These are phyloP conservation scores for Serilophus lunatus DNA, from an alignment of 2,113 vertebrate genomes.

Conservation along the genomic window DNA sequence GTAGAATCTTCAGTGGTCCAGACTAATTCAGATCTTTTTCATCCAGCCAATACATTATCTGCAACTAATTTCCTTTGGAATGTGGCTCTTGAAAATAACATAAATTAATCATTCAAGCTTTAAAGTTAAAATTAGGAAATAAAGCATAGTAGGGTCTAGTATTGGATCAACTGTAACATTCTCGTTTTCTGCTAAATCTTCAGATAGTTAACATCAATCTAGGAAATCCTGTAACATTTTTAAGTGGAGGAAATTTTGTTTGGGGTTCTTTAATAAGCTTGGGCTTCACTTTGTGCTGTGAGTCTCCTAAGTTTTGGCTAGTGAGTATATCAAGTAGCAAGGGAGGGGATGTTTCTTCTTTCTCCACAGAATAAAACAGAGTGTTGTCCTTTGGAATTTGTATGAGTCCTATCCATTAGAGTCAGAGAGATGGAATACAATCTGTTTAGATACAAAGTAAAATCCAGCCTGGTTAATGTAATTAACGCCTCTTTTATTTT, in stretches of 20 bases:
- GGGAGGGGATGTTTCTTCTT: neutral
- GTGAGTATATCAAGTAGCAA: neutral
- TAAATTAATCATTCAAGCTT: neutral
- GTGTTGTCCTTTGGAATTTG: neutral
- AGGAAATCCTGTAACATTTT: neutral
- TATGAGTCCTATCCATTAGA: neutral
- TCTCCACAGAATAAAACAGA: neutral
- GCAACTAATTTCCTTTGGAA: neutral
- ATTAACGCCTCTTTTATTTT: constrained; percentile 59
- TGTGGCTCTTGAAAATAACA: neutral
- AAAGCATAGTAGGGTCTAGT: neutral
- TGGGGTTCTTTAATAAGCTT: neutral
- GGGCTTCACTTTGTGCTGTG: neutral
- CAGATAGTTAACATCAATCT: neutral
- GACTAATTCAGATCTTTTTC: neutral
- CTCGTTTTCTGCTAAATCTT: neutral
- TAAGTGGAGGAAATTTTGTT: neutral
- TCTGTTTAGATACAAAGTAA: neutral
- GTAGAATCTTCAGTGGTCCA: neutral
- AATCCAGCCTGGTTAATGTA: constrained; percentile 16
- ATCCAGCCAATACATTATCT: neutral
- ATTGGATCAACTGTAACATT: neutral
- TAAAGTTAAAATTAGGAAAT: neutral
- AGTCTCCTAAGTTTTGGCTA: neutral
- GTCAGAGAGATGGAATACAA: neutral